Percentiles rank a stretch among this genome's conserved stretches.
Evolutionary conservation across 2,888 invertebrate genomes (phyloP).

Genomic region (Brassicogethes aeneus): DNA sequence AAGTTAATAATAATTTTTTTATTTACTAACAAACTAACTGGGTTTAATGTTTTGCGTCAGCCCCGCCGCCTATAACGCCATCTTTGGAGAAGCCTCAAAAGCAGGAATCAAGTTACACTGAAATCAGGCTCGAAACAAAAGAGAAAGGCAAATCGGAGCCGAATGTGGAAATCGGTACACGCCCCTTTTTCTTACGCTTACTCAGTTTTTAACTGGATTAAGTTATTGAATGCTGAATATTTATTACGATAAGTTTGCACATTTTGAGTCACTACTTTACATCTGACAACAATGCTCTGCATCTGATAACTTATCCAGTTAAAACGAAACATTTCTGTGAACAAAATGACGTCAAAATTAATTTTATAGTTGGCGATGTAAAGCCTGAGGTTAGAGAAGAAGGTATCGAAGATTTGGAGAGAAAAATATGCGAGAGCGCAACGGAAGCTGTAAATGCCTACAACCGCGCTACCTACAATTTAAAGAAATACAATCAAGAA

Average conservation of each 20-base stretch:
- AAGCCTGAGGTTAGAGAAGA: constrained; percentile 38
- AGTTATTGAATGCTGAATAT: too few species aligned
- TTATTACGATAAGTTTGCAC: too few species aligned
- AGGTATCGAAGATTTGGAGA: constrained; percentile 48
- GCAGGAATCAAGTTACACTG: constrained; percentile 28
- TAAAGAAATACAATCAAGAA: constrained; percentile 49
- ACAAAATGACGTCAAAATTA: too few species aligned
- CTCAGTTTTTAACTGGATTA: constrained; percentile 3
- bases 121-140: constrained; percentile 42
- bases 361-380: constrained; percentile 19
- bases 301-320: too few species aligned
- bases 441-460: constrained; percentile 59
- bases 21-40: too few species aligned
- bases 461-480: constrained; percentile 50
- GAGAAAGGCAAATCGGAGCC: constrained; percentile 34
- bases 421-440: constrained; percentile 46
- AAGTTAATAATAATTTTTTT: too few species aligned
- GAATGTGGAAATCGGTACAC: constrained; percentile 32
- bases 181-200: constrained; percentile 1
- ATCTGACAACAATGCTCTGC: too few species aligned
- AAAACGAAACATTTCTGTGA: too few species aligned
- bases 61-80: constrained; percentile 23
- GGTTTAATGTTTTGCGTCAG: too few species aligned
- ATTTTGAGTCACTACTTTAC: too few species aligned
- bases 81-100: constrained; percentile 20